Evolutionary conservation across 2,888 invertebrate species (phyloP).

Genomic region (Xylota sylvarum): DNA sequence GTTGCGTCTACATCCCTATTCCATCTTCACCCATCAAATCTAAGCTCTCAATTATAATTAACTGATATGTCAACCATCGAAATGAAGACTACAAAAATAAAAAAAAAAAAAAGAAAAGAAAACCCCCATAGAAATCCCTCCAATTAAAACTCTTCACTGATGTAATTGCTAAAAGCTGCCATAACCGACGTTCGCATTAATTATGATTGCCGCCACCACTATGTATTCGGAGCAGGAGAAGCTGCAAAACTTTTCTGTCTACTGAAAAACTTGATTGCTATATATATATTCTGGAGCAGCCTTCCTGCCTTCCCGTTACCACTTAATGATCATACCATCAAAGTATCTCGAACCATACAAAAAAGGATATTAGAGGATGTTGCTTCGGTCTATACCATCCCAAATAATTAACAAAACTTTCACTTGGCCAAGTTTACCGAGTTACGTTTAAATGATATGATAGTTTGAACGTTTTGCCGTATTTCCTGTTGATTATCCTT

Average conservation of each 20-base stretch:
- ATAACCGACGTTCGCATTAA: conserved; percentile 49
- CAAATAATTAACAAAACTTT: conserved; percentile 38
- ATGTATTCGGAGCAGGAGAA: neutral
- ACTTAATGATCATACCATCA: conserved; percentile 7
- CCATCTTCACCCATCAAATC: conserved; percentile 19
- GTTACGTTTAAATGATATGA: conserved; percentile 14
- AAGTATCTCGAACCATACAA: neutral
- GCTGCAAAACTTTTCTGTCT: conserved; percentile 26
- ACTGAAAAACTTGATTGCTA: conserved; percentile 42
- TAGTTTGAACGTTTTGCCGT: conserved; percentile 3
- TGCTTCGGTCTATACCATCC: neutral
- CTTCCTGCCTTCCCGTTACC: neutral
- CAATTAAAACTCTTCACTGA: conserved; percentile 55
- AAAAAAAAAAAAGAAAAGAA: neutral
- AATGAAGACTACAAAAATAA: neutral
- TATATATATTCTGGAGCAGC: conserved; percentile 5
- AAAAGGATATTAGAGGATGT: conserved; percentile 8
- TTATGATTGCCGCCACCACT: conserved; percentile 34
- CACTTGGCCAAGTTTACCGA: conserved; percentile 11
- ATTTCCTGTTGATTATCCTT: conserved; percentile 42
- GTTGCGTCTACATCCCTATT: neutral
- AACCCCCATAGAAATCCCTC: conserved; percentile 15
- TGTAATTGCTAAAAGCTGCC: conserved; percentile 51
- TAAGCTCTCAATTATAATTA: conserved; percentile 50
- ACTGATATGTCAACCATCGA: conserved; percentile 31